Base-by-base conservation (phyloP, 1,140 invertebrate genomes). In the Dendroctonus ponderosae region DNA sequence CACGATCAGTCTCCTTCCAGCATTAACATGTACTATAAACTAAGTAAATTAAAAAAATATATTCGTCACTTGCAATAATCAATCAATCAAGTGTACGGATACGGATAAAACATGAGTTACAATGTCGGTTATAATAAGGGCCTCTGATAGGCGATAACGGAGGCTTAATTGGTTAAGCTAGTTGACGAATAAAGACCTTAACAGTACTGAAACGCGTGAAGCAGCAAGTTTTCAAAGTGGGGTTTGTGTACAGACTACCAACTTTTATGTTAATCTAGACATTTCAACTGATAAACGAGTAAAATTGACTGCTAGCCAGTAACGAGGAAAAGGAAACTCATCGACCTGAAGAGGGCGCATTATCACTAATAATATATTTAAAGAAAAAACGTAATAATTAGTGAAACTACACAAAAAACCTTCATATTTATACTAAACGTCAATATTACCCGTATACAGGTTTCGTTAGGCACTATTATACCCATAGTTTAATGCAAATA, bases 1-100 rank as follows among this genome's bases (percentile, higher is more conserved):
- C 72, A 76, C 74, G 71, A 68, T 78, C 75, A 77, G 75, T 77
- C 76, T 78, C 75, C 72, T 71, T 77, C 74, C 74, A 76, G 76
- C 72, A 42, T 61, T 26, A 26, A 26, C 26, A 26, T 26, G 26
- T 26, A 26, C 26, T 26, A 26, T 26, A 1, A 26, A 26, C 26
- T 26, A 26, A 26, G 26, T 26, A 26, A 26, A 26, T 26, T 26
- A 26, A 26, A 26, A 26, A 26, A 26, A 26, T 26, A 26, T 26
- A 26, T 26, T 26, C 26, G 26, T 26, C 26, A 26, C 26, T 26
- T 26, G 26, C 26, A 26, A 26, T 26, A 26, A 26, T 26, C 26
- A 26, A 26, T 26, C 26, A 26, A 26, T 26, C 26, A 2, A 26
- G 26, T 26, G 26, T 26, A 26, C 26, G 26, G 26, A 26, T 26